These are phyloP conservation scores for Meleagris gallopavo DNA, from an alignment of 2,113 vertebrate species.

Conservation along the genomic window DNA sequence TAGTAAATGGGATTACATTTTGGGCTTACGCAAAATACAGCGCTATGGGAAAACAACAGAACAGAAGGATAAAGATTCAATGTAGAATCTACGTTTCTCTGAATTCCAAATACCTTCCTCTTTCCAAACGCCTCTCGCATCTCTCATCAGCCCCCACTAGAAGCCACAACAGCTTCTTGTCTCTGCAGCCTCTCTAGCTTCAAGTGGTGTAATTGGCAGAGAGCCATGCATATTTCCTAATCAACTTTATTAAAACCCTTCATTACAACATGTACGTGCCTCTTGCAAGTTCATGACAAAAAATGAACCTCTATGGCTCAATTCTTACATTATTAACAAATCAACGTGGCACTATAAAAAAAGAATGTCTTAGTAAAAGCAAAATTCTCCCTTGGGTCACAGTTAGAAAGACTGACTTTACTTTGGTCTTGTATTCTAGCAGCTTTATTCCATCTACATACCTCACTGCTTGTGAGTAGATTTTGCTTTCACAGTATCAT, in stretches of 20 bases:
- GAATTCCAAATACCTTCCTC: background rate
- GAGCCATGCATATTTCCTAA: background rate
- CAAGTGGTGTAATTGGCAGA: background rate
- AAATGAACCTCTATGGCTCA: conserved; percentile 1
- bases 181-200: background rate
- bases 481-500: background rate
- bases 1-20: background rate
- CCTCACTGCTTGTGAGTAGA: background rate
- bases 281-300: background rate
- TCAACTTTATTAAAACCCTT: background rate
- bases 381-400: background rate
- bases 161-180: background rate
- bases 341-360: background rate
- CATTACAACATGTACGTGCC: fast-evolving
- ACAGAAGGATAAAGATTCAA: background rate
- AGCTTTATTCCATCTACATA: background rate
- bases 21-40: background rate
- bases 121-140: background rate
- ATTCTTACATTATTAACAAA: background rate
- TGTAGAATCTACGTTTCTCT: background rate
- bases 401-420: background rate
- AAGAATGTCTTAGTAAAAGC: background rate
- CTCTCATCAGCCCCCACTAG: background rate
- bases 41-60: background rate
- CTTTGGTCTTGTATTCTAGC: background rate